These are phyloP conservation scores for Ramazzottius varieornatus DNA, from an alignment of 2,888 invertebrate genomes.

Conservation along the genomic window DNA sequence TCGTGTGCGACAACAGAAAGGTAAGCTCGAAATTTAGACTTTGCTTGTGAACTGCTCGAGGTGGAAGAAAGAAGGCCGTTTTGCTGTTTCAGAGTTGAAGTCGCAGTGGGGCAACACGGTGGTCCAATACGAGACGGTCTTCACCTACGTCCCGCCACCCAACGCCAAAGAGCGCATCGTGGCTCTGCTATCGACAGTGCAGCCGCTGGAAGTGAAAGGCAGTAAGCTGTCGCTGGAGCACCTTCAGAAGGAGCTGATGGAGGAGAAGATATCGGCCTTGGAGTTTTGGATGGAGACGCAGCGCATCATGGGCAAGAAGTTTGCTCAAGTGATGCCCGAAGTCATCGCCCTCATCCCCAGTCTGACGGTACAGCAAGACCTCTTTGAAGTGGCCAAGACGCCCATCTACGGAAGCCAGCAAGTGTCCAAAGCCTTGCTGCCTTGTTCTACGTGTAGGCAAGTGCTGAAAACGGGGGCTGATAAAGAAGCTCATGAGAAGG, in stretches of 20 bases:
- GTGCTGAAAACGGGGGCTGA: not conserved
- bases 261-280: not conserved
- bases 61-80: too few species aligned
- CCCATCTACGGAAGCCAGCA: not conserved
- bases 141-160: not conserved
- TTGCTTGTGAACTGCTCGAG: not conserved
- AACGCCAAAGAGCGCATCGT: not conserved
- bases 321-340: not conserved
- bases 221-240: not conserved
- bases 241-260: not conserved
- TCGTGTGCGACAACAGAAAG: not conserved
- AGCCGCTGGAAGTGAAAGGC: not conserved
- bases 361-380: not conserved
- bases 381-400: not conserved
- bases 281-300: conserved; percentile 1
- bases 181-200: not conserved
- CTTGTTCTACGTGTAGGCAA: not conserved
- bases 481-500: not conserved
- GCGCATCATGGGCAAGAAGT: not conserved
- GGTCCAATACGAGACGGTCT: not conserved
- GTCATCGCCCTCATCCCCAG: not conserved
- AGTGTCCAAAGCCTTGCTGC: not conserved
- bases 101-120: not conserved
- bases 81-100: not conserved
- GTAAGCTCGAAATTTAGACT: not conserved